phyloP scores from a whole-genome alignment of 2,113 vertebrate species.

The Choloepus hoffmanni region DNA sequence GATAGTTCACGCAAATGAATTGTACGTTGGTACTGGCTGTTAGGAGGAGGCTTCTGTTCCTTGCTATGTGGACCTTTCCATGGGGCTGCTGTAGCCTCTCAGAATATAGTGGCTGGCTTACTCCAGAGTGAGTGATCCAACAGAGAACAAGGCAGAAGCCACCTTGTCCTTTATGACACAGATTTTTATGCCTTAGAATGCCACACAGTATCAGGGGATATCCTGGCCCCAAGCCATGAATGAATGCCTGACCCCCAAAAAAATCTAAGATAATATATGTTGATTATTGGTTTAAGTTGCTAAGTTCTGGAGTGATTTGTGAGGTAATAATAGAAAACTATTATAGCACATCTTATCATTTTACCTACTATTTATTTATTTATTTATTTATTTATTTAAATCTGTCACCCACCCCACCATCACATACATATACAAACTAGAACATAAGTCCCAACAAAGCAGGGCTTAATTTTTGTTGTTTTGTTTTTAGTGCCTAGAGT shows the following conservation, averaged over 20 bases:
- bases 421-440: neutral
- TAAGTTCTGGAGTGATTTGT: neutral
- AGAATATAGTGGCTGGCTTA: neutral
- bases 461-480: neutral
- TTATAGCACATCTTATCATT: neutral
- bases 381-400: neutral
- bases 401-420: neutral
- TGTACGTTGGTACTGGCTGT: neutral
- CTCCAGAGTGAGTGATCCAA: neutral
- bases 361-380: neutral
- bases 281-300: neutral
- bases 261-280: neutral
- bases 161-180: neutral
- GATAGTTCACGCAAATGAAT: neutral
- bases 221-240: neutral
- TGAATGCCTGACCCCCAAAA: neutral
- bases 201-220: too few relatives aligned
- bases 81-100: too few relatives aligned
- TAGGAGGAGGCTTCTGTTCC: neutral
- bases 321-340: neutral
- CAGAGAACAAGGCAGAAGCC: neutral
- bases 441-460: neutral
- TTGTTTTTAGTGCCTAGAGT: neutral
- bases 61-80: neutral
- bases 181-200: neutral